Evolutionary conservation across 2,113 vertebrate species (phyloP).

Genomic region (Gadus macrocephalus): DNA sequence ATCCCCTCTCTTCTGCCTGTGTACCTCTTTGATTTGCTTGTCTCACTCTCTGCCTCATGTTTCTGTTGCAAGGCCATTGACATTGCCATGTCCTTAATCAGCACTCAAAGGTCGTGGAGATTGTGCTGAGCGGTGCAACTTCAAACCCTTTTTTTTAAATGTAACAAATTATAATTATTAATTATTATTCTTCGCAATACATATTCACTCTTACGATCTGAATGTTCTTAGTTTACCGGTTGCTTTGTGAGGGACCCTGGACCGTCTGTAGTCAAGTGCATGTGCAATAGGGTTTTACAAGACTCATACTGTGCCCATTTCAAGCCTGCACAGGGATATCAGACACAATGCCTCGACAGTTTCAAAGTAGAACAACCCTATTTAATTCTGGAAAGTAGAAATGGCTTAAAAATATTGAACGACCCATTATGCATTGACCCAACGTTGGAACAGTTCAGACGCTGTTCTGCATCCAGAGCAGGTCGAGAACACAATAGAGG

Average conservation of each 20-base stretch:
- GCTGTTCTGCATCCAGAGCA: too few species aligned
- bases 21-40: background rate
- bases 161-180: background rate
- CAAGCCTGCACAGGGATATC: background rate
- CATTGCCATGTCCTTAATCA: background rate
- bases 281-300: background rate
- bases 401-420: background rate
- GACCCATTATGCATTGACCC: too few species aligned
- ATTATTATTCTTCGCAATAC: background rate
- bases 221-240: background rate
- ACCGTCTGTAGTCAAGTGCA: background rate
- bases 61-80: background rate
- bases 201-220: background rate
- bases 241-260: background rate
- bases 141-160: background rate
- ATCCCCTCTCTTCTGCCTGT: background rate
- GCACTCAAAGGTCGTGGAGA: background rate
- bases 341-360: too few species aligned
- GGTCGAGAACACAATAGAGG: too few species aligned
- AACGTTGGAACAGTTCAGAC: too few species aligned
- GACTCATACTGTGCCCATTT: background rate
- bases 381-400: background rate
- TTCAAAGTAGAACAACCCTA: background rate
- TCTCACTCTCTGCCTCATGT: background rate
- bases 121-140: background rate